Percentiles rank a stretch among this genome's conserved stretches.
Conservation (phyloP, 2,797 vertebrate genomes). For the Sebastes dallii region DNA sequence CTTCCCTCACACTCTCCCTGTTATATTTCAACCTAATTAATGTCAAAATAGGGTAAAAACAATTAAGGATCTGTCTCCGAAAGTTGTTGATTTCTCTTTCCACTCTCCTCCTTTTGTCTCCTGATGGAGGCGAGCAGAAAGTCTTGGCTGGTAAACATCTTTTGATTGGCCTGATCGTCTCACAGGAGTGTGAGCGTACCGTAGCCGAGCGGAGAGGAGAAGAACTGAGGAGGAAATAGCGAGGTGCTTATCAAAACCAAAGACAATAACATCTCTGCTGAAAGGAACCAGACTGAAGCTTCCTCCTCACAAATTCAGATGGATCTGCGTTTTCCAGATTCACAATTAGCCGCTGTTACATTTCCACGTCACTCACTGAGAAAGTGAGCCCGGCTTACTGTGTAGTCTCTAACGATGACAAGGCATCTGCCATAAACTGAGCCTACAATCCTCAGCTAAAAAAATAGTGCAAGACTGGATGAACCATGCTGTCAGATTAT, state of each 20-base stretch:
- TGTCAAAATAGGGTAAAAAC: conserved; percentile 58
- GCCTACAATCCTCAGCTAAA: not conserved
- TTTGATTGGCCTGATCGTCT: conserved; percentile 66
- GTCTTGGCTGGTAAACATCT: conserved; percentile 59
- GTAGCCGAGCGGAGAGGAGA: conserved; percentile 32
- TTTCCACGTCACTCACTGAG: not conserved
- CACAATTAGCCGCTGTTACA: conserved; percentile 20
- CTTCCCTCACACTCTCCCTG: not conserved
- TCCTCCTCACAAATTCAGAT: conserved; percentile 44
- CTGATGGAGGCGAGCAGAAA: conserved; percentile 10
- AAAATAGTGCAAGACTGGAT: not conserved
- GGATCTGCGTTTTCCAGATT: conserved; percentile 38
- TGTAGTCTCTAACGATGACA: conserved; percentile 1
- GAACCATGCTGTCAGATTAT: not conserved
- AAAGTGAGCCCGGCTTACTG: not conserved
- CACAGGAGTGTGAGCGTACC: conserved; percentile 16
- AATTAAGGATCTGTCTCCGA: conserved; percentile 47
- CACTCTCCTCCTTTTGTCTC: conserved; percentile 12
- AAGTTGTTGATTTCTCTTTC: conserved; percentile 38
- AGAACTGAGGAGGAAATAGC: conserved; percentile 26
- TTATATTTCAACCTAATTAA: conserved; percentile 62
- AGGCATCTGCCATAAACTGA: not conserved
- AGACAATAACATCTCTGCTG: conserved; percentile 58
- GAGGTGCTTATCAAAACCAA: conserved; percentile 48
- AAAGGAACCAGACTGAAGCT: conserved; percentile 32